Conservation (phyloP, 1,140 invertebrate species). For the Macrobrachium nipponense region DNA sequence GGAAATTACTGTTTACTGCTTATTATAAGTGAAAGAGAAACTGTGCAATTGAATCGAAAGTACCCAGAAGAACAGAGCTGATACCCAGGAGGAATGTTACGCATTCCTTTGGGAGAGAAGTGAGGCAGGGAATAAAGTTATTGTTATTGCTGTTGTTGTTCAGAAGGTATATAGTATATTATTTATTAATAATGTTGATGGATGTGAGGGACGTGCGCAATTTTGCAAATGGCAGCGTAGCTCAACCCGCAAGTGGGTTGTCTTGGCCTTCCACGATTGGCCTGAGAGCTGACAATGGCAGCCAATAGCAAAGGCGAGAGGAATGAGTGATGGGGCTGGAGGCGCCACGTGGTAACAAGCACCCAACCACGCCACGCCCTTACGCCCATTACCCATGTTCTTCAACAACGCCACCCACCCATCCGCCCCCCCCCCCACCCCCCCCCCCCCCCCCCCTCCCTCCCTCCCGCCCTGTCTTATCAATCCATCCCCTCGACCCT, state of each 20-base stretch:
- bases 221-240: no score
- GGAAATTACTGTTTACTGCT: no score
- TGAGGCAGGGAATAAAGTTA: no score
- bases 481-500: not conserved
- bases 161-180: not conserved
- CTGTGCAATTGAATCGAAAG: no score
- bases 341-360: not conserved
- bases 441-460: not conserved
- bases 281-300: not conserved
- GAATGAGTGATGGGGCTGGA: not conserved
- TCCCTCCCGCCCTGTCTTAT: not conserved
- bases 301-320: not conserved
- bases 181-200: no score
- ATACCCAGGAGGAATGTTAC: no score
- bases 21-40: no score
- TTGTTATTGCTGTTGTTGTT: not conserved
- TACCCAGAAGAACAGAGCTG: no score
- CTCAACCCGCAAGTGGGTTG: not conserved
- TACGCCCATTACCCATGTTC: not conserved
- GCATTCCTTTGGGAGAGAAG: no score
- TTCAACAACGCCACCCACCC: not conserved
- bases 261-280: not conserved
- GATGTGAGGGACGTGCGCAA: no score
- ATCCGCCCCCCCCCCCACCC: conserved; percentile 10
- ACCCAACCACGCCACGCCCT: not conserved